A percentile compares a stretch with the other conserved stretches of the same genome.
phyloP scores from a whole-genome alignment of 2,797 vertebrate genomes.

The Discoglossus pictus region DNA sequence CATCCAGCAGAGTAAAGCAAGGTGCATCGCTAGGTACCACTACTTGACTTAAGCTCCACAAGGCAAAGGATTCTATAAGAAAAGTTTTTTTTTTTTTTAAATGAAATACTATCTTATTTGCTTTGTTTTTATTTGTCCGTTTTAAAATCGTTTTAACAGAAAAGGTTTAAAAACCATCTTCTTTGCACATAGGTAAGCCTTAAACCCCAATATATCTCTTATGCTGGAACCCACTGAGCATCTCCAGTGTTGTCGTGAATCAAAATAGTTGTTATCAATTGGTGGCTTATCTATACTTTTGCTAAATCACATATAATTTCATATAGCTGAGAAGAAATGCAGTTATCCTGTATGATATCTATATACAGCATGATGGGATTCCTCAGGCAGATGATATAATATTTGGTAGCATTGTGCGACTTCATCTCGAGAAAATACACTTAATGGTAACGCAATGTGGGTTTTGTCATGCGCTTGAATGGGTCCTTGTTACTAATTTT shows the following conservation, averaged over 20 bases:
- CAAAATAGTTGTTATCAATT: conserved; percentile 31
- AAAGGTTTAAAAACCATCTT: no score
- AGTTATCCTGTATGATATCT: conserved; percentile 47
- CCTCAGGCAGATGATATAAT: conserved; percentile 55
- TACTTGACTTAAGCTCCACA: conserved; percentile 33
- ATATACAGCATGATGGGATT: conserved; percentile 57
- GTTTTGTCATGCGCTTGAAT: conserved; percentile 72
- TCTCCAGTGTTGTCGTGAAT: conserved; percentile 5
- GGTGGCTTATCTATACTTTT: conserved; percentile 46
- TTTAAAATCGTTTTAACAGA: background rate
- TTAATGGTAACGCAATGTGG: conserved; percentile 69
- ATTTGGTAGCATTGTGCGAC: conserved; percentile 64
- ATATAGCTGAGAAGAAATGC: conserved; percentile 25
- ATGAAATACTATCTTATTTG: conserved; percentile 4
- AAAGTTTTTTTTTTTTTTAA: conserved; percentile 19
- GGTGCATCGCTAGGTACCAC: conserved; percentile 24
- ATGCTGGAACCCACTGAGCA: background rate
- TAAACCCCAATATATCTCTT: background rate
- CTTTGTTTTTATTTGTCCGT: conserved; percentile 23
- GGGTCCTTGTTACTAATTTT: conserved; percentile 67
- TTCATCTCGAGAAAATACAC: conserved; percentile 61
- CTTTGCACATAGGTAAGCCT: background rate
- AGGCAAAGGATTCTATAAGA: conserved; percentile 35
- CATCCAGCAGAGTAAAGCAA: conserved; percentile 11
- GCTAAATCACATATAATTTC: conserved; percentile 22